Conservation (phyloP, 1,140 invertebrate species). For the Listronotus oregonensis region DNA sequence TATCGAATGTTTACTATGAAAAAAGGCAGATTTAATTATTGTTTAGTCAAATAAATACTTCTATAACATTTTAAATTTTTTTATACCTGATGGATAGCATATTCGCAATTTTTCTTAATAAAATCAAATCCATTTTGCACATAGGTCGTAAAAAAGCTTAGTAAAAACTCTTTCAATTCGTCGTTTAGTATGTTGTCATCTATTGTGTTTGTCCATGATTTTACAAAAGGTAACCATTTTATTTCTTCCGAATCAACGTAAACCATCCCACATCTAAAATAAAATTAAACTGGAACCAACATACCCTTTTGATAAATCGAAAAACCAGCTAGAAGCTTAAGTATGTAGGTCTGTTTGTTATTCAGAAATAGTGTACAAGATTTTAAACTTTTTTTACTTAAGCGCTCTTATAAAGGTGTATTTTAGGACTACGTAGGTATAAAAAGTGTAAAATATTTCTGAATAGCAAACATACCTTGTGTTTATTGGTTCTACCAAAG, state of each 20-base stretch:
- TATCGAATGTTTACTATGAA: conserved; percentile 1
- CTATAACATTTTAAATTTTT: no score
- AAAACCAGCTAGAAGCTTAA: no score
- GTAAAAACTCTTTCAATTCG: conserved; percentile 62
- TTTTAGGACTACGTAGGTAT: no score
- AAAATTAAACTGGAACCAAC: no score
- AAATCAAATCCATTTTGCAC: conserved; percentile 69
- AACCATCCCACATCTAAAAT: conserved; percentile 78
- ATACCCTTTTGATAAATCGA: no score
- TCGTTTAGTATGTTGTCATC: conserved; percentile 61
- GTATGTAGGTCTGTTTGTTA: no score
- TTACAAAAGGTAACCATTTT: conserved; percentile 79
- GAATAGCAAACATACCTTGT: no score
- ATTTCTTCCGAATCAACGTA: conserved; percentile 84
- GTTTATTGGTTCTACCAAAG: no score
- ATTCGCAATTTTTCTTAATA: conserved; percentile 66
- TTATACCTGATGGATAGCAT: conserved; percentile 63
- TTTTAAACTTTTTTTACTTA: no score
- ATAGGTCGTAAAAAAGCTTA: conserved; percentile 66
- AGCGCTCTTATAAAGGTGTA: no score
- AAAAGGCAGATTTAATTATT: neutral
- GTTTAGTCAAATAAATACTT: neutral
- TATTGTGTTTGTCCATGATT: conserved; percentile 74
- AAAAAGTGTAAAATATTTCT: no score
- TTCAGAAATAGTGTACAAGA: no score